Percentiles rank a stretch among this genome's conserved stretches.
These are phyloP conservation scores for Diplogasteroides magnus DNA, from an alignment of 1,140 invertebrate species.

Conservation along the genomic window DNA sequence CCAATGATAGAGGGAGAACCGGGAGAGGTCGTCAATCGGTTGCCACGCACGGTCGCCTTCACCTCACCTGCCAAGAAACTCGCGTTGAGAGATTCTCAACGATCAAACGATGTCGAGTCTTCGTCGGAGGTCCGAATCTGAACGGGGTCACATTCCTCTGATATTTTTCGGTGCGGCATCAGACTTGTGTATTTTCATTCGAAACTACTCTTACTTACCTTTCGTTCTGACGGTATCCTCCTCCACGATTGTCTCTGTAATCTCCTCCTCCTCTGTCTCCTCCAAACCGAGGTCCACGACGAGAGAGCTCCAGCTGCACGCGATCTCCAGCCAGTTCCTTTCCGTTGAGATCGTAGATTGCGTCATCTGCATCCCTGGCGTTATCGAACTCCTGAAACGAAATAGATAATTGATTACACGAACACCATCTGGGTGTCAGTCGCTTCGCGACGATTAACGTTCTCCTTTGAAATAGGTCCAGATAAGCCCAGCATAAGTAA, in stretches of 20 bases:
- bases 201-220: no score
- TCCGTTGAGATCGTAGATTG: slow-evolving; percentile 93
- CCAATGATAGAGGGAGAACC: no score
- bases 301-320: slow-evolving; percentile 56
- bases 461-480: no score
- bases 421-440: no score
- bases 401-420: not conserved
- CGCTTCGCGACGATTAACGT: no score
- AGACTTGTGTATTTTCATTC: no score
- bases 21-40: not conserved
- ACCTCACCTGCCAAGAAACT: slow-evolving; percentile 95
- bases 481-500: no score
- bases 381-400: slow-evolving; percentile 87
- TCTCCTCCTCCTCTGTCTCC: slow-evolving; percentile 32
- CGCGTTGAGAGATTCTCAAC: slow-evolving; percentile 95
- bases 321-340: slow-evolving; percentile 89
- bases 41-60: not conserved
- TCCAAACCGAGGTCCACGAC: slow-evolving; percentile 34
- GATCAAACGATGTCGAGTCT: slow-evolving; percentile 89
- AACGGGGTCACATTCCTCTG: slow-evolving; percentile 60
- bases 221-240: slow-evolving; percentile 6
- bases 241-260: slow-evolving; percentile 44
- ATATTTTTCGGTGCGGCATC: no score
- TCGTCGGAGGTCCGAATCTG: slow-evolving; percentile 85
- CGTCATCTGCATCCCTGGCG: slow-evolving; percentile 94